phyloP scores from a whole-genome alignment of 2,888 invertebrate genomes.

The Tenthredo distinguenda region DNA sequence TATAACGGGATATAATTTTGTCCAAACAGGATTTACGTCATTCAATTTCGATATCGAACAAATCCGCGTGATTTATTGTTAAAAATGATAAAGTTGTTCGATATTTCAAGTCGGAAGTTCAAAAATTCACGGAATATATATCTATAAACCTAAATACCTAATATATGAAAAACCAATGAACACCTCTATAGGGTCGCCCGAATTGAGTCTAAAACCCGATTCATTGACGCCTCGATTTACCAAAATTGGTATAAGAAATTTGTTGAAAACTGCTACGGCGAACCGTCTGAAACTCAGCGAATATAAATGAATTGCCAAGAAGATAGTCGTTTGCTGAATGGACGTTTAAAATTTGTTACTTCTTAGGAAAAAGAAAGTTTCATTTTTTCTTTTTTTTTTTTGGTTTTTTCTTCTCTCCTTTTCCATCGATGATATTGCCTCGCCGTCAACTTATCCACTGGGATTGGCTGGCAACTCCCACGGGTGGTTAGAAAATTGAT shows the following conservation, averaged over 20 bases:
- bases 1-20: not conserved
- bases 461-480: slow-evolving; percentile 16
- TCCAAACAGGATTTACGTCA: not conserved
- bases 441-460: slow-evolving; percentile 4
- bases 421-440: slow-evolving; percentile 7
- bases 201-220: not conserved
- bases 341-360: slow-evolving; percentile 7
- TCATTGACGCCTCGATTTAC: not conserved
- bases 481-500: slow-evolving; percentile 29
- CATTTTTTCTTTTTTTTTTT: not conserved
- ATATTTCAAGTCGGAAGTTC: not conserved
- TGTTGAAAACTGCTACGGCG: not conserved
- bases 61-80: not conserved
- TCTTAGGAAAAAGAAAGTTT: not conserved
- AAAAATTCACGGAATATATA: not conserved
- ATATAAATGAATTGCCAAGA: slow-evolving; percentile 12
- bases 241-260: not conserved
- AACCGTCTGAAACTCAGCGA: slow-evolving; percentile 17
- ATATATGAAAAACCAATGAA: not conserved
- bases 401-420: not conserved
- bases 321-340: not conserved
- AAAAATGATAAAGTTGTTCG: not conserved
- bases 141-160: not conserved
- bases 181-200: not conserved
- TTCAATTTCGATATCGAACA: not conserved